Base-by-base conservation (phyloP, 2,888 invertebrate genomes). In the Apodemia duryi region DNA sequence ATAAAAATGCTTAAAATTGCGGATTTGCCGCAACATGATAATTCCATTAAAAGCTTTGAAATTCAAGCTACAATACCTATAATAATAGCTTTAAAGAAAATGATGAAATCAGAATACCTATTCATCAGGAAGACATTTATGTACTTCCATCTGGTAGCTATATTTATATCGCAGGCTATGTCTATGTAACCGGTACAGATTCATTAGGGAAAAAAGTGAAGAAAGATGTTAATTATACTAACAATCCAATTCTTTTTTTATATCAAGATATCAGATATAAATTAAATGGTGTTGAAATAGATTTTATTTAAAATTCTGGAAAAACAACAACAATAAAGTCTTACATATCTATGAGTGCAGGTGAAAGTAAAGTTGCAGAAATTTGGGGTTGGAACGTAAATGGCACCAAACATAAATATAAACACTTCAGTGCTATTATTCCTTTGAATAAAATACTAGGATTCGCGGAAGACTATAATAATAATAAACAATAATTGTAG, bases 401-500 rank as follows among this genome's bases (percentile, higher is more conserved):
- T 41, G 38, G 61, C n/a, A 21, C 11, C 0, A 62, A 67, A 7
- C 35, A 61, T 51, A 64, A 51, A 41, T 41, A 67, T 41, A 76
- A 75, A 10, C 66, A 73, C 57, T 79, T 79, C 62, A 64, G 66
- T 63, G 65, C 63, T 62, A 6, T 68, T 35, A 65, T 54, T 57
- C 41, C 41, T 9, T 41, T 41, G 10, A 41, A 41, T 41, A 57
- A 60, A 38, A 21, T 73, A 51, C 41, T 73, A 57, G 71, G 71
- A 1, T 71, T 71, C 68, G 70, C 71, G 10, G 73, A 73, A 63
- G 71, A 84, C 70, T 84, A 79, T 67, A 75, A 75, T 49, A 80
- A 78, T 21, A 73, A 76, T 84, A 63, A 72, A 82, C 64, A 69
- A 83, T 1, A 84, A 84, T 70, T 75, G 75, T 65, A 80, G 79